Percentiles rank a stretch among this genome's conserved stretches.
These are phyloP conservation scores for Orchesella cincta DNA, from an alignment of 1,140 invertebrate species.

Conservation along the genomic window DNA sequence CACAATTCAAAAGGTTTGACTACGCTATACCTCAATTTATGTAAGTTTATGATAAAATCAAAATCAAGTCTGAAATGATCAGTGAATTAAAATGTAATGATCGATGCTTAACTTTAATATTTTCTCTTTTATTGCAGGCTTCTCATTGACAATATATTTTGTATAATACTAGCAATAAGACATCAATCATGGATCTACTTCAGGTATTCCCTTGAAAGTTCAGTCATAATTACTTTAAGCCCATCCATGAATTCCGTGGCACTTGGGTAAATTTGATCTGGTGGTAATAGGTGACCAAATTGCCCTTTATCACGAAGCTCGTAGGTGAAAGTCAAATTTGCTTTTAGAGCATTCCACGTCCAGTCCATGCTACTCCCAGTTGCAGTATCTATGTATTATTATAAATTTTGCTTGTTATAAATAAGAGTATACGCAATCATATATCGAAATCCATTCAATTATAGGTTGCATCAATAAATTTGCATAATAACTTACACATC, in stretches of 20 bases:
- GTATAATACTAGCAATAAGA: too few relatives aligned
- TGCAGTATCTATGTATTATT: slow-evolving; percentile 39
- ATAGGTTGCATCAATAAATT: neutral
- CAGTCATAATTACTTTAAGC: neutral
- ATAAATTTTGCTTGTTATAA: too few relatives aligned
- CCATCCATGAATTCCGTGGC: slow-evolving; percentile 28
- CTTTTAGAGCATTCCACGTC: slow-evolving; percentile 24
- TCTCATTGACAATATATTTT: too few relatives aligned
- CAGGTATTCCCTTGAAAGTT: slow-evolving; percentile 16
- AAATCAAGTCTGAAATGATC: too few relatives aligned
- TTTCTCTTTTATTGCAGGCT: too few relatives aligned
- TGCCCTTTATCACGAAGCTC: slow-evolving; percentile 39
- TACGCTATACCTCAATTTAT: too few relatives aligned
- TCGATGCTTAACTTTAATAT: too few relatives aligned
- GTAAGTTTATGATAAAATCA: too few relatives aligned
- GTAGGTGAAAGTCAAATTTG: slow-evolving; percentile 33
- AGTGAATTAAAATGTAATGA: too few relatives aligned
- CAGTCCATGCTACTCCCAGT: slow-evolving; percentile 37
- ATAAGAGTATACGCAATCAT: too few relatives aligned
- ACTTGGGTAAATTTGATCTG: slow-evolving; percentile 16
- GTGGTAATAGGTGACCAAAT: slow-evolving; percentile 20
- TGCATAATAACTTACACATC: slow-evolving; percentile 63
- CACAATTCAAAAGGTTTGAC: too few relatives aligned
- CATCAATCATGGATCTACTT: neutral
- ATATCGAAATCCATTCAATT: neutral